A percentile compares a stretch with the other conserved stretches of the same genome.
phyloP scores from a whole-genome alignment of 2,888 invertebrate genomes.

The Rhodophaea formosa region DNA sequence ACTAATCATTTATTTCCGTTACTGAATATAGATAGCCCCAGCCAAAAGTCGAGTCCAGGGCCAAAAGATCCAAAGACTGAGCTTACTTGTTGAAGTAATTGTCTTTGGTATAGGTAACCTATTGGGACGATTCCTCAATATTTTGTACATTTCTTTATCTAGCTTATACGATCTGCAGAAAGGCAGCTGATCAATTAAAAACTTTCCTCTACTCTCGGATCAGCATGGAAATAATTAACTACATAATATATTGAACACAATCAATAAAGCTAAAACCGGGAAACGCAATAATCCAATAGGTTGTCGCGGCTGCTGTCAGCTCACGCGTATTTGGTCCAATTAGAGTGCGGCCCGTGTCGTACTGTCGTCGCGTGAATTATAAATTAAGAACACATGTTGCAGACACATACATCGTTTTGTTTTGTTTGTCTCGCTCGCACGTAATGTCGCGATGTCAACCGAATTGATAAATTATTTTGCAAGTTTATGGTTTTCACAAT shows the following conservation, averaged over 20 bases:
- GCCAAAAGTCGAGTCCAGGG: too few relatives aligned
- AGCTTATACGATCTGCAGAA: too few relatives aligned
- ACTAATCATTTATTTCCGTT: too few relatives aligned
- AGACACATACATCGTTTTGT: slow-evolving; percentile 15
- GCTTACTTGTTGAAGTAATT: too few relatives aligned
- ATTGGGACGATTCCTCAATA: too few relatives aligned
- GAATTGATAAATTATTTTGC: neutral
- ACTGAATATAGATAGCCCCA: too few relatives aligned
- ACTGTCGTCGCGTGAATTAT: slow-evolving; percentile 16
- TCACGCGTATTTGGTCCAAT: slow-evolving; percentile 19
- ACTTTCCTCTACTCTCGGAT: too few relatives aligned
- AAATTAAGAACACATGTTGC: slow-evolving; percentile 21
- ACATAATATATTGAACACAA: neutral
- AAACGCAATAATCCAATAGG: slow-evolving; percentile 11
- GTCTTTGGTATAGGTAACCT: too few relatives aligned
- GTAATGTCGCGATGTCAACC: neutral
- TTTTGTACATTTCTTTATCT: too few relatives aligned
- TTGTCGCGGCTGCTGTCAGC: slow-evolving; percentile 11
- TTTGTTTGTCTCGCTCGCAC: slow-evolving; percentile 7
- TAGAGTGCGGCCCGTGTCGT: slow-evolving; percentile 10
- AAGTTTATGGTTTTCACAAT: neutral
- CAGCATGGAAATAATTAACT: neutral
- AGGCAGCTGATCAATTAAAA: too few relatives aligned
- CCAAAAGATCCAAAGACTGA: too few relatives aligned
- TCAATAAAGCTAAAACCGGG: neutral